These are phyloP conservation scores for Dinomys branickii DNA, from an alignment of 2,113 vertebrate species.

Conservation along the genomic window DNA sequence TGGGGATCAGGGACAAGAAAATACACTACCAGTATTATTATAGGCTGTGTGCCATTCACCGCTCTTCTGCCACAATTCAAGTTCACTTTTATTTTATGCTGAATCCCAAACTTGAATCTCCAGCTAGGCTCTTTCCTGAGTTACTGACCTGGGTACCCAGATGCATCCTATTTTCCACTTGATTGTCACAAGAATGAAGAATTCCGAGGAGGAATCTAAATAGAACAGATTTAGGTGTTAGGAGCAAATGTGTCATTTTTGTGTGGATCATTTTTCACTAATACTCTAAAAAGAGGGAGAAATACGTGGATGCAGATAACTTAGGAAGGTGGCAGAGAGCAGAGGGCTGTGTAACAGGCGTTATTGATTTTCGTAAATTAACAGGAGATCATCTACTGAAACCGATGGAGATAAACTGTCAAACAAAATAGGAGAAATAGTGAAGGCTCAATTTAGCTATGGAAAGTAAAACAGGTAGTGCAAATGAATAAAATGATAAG, in stretches of 20 bases:
- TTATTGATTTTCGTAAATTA: background rate
- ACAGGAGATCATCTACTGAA: background rate
- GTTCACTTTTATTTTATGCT: background rate
- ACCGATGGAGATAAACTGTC: background rate
- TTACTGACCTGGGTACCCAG: background rate
- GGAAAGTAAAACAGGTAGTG: background rate
- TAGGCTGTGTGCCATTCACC: background rate
- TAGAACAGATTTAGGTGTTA: background rate
- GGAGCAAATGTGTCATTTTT: background rate
- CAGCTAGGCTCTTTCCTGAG: background rate
- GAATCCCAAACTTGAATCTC: background rate
- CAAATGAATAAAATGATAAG: background rate
- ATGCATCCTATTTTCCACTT: background rate
- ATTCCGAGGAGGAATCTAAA: background rate
- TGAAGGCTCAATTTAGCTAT: background rate
- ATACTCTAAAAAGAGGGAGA: background rate
- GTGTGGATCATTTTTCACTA: background rate
- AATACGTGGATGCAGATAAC: background rate
- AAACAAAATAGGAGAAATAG: background rate
- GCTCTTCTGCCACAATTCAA: background rate
- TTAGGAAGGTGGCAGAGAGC: background rate
- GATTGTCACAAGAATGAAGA: background rate
- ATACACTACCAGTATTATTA: background rate
- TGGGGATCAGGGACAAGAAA: background rate
- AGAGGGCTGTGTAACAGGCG: background rate